Conservation (phyloP, 2,888 invertebrate genomes). For the Cataglyphis livida region DNA sequence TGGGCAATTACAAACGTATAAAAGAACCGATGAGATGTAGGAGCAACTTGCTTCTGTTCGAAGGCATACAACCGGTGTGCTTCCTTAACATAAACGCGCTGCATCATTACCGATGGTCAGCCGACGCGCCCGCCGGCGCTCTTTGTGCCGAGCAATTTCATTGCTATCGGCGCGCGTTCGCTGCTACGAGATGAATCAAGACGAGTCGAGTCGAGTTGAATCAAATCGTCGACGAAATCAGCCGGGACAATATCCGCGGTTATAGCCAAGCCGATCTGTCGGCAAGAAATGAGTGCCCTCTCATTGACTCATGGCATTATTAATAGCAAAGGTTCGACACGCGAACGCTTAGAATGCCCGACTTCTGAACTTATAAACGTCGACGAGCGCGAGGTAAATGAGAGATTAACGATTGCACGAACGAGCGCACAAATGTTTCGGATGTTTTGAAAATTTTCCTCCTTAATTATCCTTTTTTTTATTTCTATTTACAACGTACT, state of each 20-base stretch:
- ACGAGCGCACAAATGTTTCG: background rate
- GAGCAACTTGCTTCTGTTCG: conserved; percentile 76
- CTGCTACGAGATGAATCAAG: conserved; percentile 54
- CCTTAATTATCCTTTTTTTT: background rate
- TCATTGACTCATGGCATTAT: conserved; percentile 53
- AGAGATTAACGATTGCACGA: background rate
- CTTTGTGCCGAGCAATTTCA: conserved; percentile 81
- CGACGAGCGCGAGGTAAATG: conserved; percentile 6
- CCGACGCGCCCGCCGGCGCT: conserved; percentile 78
- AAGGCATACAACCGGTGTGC: conserved; percentile 73
- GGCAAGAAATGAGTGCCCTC: conserved; percentile 54
- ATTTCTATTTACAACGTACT: background rate
- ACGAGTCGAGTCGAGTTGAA: conserved; percentile 64
- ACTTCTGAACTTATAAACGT: conserved; percentile 16
- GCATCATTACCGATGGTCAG: conserved; percentile 79
- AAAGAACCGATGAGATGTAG: conserved; percentile 67
- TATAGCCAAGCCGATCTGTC: conserved; percentile 47
- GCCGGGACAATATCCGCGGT: conserved; percentile 31
- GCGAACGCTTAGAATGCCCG: conserved; percentile 8
- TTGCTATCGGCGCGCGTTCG: conserved; percentile 77
- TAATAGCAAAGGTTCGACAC: conserved; percentile 46
- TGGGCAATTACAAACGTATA: conserved; percentile 34
- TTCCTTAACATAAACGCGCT: conserved; percentile 78
- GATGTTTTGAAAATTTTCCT: background rate
- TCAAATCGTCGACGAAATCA: conserved; percentile 64